A percentile compares a stretch with the other conserved stretches of the same genome.
Evolutionary conservation across 2,113 vertebrate species (phyloP).

Genomic region (Ploceus nigricollis): DNA sequence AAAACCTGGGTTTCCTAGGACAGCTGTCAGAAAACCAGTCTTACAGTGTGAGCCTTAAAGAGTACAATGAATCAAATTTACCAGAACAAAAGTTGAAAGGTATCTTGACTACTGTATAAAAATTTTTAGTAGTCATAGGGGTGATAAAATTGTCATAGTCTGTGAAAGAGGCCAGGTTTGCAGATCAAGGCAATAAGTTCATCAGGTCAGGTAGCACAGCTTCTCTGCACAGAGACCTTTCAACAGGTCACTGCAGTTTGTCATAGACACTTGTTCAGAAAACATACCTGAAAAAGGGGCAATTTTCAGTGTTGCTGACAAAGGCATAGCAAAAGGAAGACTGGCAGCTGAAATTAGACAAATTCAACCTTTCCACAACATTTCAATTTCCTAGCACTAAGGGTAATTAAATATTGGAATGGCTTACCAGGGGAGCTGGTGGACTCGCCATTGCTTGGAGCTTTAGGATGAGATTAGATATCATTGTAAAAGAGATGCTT

Average conservation of each 20-base stretch:
- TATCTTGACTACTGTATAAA: not conserved
- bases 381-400: slow-evolving; percentile 55
- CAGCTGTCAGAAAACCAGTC: slow-evolving; percentile 45
- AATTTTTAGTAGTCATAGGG: not conserved
- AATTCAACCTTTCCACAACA: slow-evolving; percentile 44
- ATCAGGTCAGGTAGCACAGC: not conserved
- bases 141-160: not conserved
- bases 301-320: slow-evolving; percentile 18
- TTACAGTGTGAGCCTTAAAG: slow-evolving; percentile 48
- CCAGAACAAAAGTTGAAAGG: not conserved
- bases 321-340: slow-evolving; percentile 60
- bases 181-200: not conserved
- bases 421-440: slow-evolving; percentile 68
- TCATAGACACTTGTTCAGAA: not conserved
- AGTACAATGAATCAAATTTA: not conserved
- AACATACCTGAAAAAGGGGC: not conserved
- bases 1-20: not conserved
- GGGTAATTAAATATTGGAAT: slow-evolving; percentile 68
- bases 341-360: slow-evolving; percentile 53
- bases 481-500: slow-evolving; percentile 70
- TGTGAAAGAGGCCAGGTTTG: not conserved
- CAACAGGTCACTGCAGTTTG: not conserved
- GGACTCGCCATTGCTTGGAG: slow-evolving; percentile 69
- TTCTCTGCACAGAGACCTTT: not conserved
- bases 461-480: slow-evolving; percentile 68